A percentile compares a stretch with the other conserved stretches of the same genome.
These are phyloP conservation scores for Lithophane ornitopus DNA, from an alignment of 2,888 invertebrate species.

Conservation along the genomic window DNA sequence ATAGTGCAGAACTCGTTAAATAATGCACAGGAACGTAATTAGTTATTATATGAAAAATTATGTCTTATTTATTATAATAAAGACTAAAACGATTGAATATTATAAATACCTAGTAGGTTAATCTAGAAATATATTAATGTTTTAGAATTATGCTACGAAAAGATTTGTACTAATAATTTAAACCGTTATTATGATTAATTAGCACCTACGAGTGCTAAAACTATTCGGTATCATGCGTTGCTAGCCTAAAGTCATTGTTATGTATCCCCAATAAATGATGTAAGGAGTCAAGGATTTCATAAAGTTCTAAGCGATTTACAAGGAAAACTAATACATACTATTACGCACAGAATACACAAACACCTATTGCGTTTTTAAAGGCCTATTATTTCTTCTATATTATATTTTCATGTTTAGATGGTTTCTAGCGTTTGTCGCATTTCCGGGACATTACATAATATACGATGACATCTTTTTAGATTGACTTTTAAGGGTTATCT, in stretches of 20 bases:
- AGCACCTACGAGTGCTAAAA: slow-evolving; percentile 30
- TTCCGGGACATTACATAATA: slow-evolving; percentile 63
- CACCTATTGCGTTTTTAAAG: slow-evolving; percentile 26
- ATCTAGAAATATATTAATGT: background rate
- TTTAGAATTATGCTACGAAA: background rate
- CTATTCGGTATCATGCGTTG: background rate
- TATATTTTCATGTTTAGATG: slow-evolving; percentile 46
- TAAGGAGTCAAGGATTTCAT: slow-evolving; percentile 35
- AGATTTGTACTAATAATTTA: slow-evolving; percentile 8
- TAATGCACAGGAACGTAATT: background rate
- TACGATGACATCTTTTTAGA: slow-evolving; percentile 55
- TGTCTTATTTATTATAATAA: slow-evolving; percentile 4
- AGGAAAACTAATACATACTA: slow-evolving; percentile 40
- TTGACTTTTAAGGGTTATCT: slow-evolving; percentile 62
- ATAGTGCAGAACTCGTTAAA: slow-evolving; percentile 7
- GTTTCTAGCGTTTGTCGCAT: slow-evolving; percentile 40
- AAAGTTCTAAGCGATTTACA: slow-evolving; percentile 33
- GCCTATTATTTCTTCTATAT: slow-evolving; percentile 41
- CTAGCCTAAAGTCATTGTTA: slow-evolving; percentile 27
- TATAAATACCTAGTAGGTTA: too few species aligned
- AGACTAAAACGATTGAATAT: background rate
- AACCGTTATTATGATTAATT: slow-evolving; percentile 17
- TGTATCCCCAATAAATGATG: slow-evolving; percentile 36
- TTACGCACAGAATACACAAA: slow-evolving; percentile 24
- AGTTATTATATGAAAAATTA: background rate